Evolutionary conservation across 1,140 invertebrate species (phyloP).

Genomic region (Leptinotarsa defecta): DNA sequence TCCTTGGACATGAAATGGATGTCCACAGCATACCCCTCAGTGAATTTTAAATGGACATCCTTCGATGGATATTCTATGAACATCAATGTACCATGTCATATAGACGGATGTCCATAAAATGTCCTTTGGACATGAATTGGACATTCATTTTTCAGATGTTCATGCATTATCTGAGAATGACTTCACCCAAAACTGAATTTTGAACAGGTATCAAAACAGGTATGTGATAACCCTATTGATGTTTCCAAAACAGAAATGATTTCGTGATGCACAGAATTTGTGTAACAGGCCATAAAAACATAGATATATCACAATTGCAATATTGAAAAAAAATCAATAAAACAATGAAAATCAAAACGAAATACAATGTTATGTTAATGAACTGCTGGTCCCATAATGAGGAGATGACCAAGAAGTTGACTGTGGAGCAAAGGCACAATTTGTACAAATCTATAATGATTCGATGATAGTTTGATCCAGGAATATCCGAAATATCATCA

Average conservation of each 20-base stretch:
- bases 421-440: slow-evolving; percentile 38
- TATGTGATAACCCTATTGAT: neutral
- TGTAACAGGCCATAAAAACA: slow-evolving; percentile 35
- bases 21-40: too few relatives aligned
- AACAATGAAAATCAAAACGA: slow-evolving; percentile 10
- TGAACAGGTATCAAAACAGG: neutral
- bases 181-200: too few relatives aligned
- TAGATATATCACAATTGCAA: slow-evolving; percentile 36
- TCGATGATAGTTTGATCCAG: slow-evolving; percentile 12
- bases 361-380: slow-evolving; percentile 19
- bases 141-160: too few relatives aligned
- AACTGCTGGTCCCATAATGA: slow-evolving; percentile 34
- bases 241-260: neutral
- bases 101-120: too few relatives aligned
- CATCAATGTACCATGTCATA: too few relatives aligned
- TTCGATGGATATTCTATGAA: too few relatives aligned
- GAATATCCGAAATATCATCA: too few relatives aligned
- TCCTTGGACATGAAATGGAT: too few relatives aligned
- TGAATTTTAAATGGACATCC: too few relatives aligned
- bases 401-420: slow-evolving; percentile 30
- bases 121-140: too few relatives aligned
- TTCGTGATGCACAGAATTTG: neutral
- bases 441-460: slow-evolving; percentile 19
- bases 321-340: slow-evolving; percentile 29
- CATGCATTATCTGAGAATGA: too few relatives aligned